phyloP scores from a whole-genome alignment of 1,140 invertebrate species.

The Apis dorsata region DNA sequence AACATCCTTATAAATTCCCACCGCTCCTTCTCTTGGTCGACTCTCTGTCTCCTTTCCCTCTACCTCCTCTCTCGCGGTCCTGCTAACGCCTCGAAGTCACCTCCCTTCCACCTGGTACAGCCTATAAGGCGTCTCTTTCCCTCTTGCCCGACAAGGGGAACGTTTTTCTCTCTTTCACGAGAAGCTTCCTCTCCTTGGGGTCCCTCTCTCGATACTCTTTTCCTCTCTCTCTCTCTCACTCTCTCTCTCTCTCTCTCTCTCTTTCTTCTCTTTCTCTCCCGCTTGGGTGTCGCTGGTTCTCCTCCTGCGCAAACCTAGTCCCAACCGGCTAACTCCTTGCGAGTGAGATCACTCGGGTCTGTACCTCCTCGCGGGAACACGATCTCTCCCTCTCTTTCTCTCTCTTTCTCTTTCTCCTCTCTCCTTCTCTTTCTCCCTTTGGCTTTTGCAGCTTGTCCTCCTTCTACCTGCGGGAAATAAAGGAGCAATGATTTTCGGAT shows the following conservation, averaged over 20 bases:
- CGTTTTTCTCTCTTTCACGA: constrained; percentile 52
- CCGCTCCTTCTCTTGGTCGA: constrained; percentile 77
- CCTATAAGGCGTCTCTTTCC: constrained; percentile 47
- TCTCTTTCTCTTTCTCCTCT: background rate
- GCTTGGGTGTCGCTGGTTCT: constrained; percentile 18
- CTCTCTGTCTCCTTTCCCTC: constrained; percentile 60
- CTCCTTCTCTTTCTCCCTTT: background rate
- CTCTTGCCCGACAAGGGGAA: constrained; percentile 45
- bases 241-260: too few species aligned
- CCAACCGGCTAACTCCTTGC: constrained; percentile 55
- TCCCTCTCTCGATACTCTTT: constrained; percentile 34
- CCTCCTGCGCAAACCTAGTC: constrained; percentile 67
- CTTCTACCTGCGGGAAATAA: constrained; percentile 58
- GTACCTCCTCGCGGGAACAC: constrained; percentile 52
- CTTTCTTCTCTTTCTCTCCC: too few species aligned
- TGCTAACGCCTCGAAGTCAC: constrained; percentile 63
- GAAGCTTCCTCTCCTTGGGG: constrained; percentile 18
- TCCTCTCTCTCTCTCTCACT: too few species aligned
- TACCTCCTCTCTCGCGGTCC: constrained; percentile 51
- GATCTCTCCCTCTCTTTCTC: constrained; percentile 14
- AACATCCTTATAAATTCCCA: constrained; percentile 82
- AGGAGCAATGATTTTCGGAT: constrained; percentile 57
- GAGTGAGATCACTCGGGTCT: constrained; percentile 63
- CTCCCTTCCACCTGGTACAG: constrained; percentile 51
- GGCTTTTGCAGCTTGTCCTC: background rate